Base-by-base conservation (phyloP, 2,888 invertebrate genomes). In the Sinodicranocentrus sp. region DNA sequence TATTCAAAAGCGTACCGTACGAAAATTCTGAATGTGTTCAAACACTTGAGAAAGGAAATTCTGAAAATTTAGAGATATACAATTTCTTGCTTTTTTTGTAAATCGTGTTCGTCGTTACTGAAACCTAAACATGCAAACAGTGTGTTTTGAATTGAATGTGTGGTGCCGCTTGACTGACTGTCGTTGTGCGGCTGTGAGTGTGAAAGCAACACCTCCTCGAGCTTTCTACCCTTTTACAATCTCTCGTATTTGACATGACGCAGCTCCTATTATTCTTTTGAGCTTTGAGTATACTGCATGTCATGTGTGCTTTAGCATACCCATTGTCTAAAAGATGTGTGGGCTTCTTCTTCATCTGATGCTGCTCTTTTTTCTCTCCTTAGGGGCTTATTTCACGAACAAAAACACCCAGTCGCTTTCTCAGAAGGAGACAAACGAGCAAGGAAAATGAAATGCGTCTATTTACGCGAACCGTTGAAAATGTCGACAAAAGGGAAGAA, bases 191-290 rank as follows among this genome's bases (percentile, higher is more conserved):
- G 68, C 15, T 48, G 25, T 17, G 48, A 61, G 71, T 79, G 71
- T 52, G 71, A 70, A 79, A 79, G 79, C 79, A 79, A 79, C 79
- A 79, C 79, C 79, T 78, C 77, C 77, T 59, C 70, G 17, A 71
- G 77, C 70, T 44, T 77, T 78, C 44, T 28, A 52, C 52, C 63
- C 61, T 79, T 25, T 48, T 57, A 8, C n/a, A 25, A 43, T 19
- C 28, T 72, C 48, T 76, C 43, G 52, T 57, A 76, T 52, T 28
- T 54, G 75, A 61, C 21, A 33, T 63, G 2, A 15, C 3, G 19
- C 6, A 2, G 10, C 26, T 44, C 57, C 43, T 78, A 59, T 67
- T 71, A 63, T 72, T 72, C 48, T 57, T 39, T 61, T 63, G 10
- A 48, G 15, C 15, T 15, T n/a, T 48, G 48, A 48, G 33, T 33